Evolutionary conservation across 2,888 invertebrate species (phyloP), one percentile per base, ranked within the genome.

Genomic region (Ophion costatus): DNA sequence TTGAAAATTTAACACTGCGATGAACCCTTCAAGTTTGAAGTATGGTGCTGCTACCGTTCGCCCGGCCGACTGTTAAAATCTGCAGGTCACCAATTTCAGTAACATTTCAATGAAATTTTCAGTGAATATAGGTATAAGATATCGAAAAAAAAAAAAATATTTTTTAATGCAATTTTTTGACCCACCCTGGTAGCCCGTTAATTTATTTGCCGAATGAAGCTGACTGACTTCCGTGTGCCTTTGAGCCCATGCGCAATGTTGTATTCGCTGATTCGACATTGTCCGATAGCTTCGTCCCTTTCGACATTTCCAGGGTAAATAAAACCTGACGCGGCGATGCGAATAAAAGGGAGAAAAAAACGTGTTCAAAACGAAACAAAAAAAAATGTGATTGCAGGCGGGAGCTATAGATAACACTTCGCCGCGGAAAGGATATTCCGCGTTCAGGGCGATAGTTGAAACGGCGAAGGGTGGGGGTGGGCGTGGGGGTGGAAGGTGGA

Each of bases 181-280:
- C 29, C 29, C 29, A 29, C 29, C 29, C 4, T 4, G 29, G 29
- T 29, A 29, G 4, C 29, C 2, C 29, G 29, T 42, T 42, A 17
- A 51, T 45, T 51, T 17, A 45, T 51, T 67, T 17, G 45, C 14
- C 14, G 20, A 61, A 61, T 7, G 38, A 56, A 2, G 14, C 10
- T 11, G 45, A 10, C 10, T 45, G 24, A 10, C 29, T 10, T 74
- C 45, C 10, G 42, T 38, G 38, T 38, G 38, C 38, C 38, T 38
- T 38, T 38, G 38, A 38, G 59, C 73, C 1, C 22, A 17, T 22
- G 14, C 42, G 69, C 78, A 78, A 85, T 85, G 84, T 87, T 87
- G 87, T 85, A 86, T 69, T 73, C 81, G 85, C 87, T 87, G 87
- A 89, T 88, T 88, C 88, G 87, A 88, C 88, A 89, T 88, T 88